These are phyloP conservation scores for Diplolepis rosae DNA, from an alignment of 2,888 invertebrate species.

Conservation along the genomic window DNA sequence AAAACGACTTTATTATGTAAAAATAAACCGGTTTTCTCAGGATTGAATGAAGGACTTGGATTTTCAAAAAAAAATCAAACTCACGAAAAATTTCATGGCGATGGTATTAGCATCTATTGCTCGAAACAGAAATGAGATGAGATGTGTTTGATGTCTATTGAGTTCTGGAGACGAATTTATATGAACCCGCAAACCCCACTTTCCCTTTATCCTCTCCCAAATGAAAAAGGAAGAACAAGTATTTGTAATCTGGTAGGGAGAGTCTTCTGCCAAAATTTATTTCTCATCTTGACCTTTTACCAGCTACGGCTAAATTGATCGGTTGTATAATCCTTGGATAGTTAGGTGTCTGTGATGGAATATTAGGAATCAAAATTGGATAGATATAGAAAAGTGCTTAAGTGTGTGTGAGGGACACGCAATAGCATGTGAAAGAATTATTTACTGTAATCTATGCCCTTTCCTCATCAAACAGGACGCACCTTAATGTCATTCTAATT, in stretches of 20 bases:
- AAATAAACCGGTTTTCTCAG: not conserved
- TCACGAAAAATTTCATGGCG: slow-evolving; percentile 69
- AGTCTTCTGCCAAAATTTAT: slow-evolving; percentile 62
- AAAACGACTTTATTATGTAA: not conserved
- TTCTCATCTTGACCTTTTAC: slow-evolving; percentile 63
- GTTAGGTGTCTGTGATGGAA: slow-evolving; percentile 31
- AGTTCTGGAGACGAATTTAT: slow-evolving; percentile 62
- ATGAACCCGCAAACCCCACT: slow-evolving; percentile 59
- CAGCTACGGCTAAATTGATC: slow-evolving; percentile 54
- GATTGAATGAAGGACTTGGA: not conserved
- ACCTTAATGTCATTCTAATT: not conserved
- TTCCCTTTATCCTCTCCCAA: slow-evolving; percentile 50
- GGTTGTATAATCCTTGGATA: slow-evolving; percentile 54
- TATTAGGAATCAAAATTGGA: not conserved
- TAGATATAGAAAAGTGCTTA: not conserved
- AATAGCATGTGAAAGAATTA: slow-evolving; percentile 2
- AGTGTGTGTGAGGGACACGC: not conserved
- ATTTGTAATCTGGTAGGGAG: slow-evolving; percentile 45
- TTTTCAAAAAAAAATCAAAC: slow-evolving; percentile 43
- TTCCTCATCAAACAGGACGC: not conserved
- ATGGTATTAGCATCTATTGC: slow-evolving; percentile 38
- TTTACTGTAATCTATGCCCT: slow-evolving; percentile 3
- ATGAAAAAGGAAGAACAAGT: slow-evolving; percentile 46
- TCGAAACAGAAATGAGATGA: slow-evolving; percentile 51
- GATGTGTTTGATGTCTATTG: slow-evolving; percentile 56